phyloP scores from a whole-genome alignment of 1,140 invertebrate genomes.

The Myzus persicae region DNA sequence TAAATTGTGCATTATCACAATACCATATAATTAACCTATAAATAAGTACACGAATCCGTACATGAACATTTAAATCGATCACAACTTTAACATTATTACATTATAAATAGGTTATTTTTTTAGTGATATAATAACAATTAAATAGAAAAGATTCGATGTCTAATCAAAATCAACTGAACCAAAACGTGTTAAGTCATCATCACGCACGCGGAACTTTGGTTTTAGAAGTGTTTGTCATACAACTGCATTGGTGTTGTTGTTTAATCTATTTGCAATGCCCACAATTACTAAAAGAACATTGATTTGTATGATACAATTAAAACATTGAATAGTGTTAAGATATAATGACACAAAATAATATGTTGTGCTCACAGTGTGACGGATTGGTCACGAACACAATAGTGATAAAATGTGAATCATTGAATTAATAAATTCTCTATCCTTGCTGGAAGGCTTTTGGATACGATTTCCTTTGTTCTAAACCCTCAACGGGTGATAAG shows the following conservation, averaged over 20 bases:
- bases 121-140: neutral
- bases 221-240: conserved; percentile 45
- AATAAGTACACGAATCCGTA: neutral
- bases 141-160: neutral
- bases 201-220: neutral
- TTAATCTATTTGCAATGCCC: neutral
- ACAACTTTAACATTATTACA: neutral
- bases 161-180: neutral
- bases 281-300: neutral
- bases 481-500: conserved; percentile 56
- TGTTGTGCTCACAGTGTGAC: neutral
- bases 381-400: conserved; percentile 54
- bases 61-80: neutral
- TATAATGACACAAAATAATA: conserved; percentile 47
- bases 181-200: neutral
- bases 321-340: conserved; percentile 9
- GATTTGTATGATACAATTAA: conserved; percentile 26
- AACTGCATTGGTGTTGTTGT: conserved; percentile 41
- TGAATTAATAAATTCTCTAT: conserved; percentile 42
- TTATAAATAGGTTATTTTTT: neutral
- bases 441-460: conserved; percentile 38
- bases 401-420: conserved; percentile 50
- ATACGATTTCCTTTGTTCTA: conserved; percentile 48
- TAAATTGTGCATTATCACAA: too few species aligned
- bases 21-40: neutral